Evolutionary conservation across 2,888 invertebrate species (phyloP).

Genomic region (Lamellibrachia columna): DNA sequence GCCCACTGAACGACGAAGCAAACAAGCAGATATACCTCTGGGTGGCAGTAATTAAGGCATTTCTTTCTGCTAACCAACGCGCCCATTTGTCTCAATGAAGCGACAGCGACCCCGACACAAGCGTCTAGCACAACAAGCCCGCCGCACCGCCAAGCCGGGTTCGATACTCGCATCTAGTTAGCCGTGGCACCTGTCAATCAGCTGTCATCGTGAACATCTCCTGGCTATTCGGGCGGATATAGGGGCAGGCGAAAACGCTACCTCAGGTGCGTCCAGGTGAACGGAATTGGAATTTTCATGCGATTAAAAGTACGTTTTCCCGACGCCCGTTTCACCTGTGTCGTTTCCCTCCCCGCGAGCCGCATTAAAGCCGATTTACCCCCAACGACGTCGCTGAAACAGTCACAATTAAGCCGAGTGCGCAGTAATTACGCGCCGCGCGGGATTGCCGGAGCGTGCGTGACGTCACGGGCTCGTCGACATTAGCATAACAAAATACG

Average conservation of each 20-base stretch:
- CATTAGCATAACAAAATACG: conserved; percentile 16
- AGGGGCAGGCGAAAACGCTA: neutral
- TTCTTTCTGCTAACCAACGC: conserved; percentile 10
- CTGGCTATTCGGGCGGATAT: neutral
- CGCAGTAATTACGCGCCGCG: neutral
- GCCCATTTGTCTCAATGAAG: neutral
- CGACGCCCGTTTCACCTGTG: neutral
- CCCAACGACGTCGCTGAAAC: neutral
- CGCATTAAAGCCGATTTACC: neutral
- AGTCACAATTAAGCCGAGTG: conserved; percentile 10
- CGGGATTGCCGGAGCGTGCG: neutral
- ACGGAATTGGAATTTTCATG: neutral
- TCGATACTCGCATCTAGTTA: neutral
- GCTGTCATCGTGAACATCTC: neutral
- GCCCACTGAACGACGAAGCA: neutral
- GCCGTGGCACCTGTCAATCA: neutral
- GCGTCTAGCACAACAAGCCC: neutral
- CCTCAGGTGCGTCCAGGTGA: neutral
- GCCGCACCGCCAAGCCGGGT: neutral
- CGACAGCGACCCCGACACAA: neutral
- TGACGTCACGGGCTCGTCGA: conserved; percentile 11
- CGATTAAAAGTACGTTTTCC: conserved; percentile 3
- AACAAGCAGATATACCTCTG: neutral
- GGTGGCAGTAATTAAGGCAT: neutral
- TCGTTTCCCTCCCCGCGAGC: neutral